Conservation (phyloP, 2,888 invertebrate species). For the Melanotus villosus region DNA sequence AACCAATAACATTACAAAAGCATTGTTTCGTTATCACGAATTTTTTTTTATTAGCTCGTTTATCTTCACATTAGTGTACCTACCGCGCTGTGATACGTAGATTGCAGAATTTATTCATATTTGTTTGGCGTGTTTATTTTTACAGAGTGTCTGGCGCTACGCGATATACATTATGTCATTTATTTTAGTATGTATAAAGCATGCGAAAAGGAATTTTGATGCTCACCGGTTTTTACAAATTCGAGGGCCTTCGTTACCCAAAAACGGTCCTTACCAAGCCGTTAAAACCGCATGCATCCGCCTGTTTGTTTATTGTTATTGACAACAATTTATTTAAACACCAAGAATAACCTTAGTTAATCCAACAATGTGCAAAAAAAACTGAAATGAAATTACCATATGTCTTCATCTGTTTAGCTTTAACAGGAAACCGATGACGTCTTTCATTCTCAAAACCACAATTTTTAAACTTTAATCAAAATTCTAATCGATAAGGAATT, state of each 20-base stretch:
- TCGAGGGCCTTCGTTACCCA: background rate
- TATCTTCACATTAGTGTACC: conserved; percentile 5
- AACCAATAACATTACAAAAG: conserved; percentile 25
- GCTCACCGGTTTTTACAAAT: background rate
- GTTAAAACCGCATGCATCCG: background rate
- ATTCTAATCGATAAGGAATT: no score
- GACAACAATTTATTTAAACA: no score
- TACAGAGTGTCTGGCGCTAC: conserved; percentile 41
- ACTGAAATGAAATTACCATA: no score
- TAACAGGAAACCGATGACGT: no score
- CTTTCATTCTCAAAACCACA: no score
- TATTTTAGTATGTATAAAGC: conserved; percentile 32
- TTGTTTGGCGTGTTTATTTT: conserved; percentile 42
- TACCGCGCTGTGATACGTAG: conserved; percentile 20
- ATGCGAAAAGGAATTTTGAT: conserved; percentile 1
- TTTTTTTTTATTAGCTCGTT: conserved; percentile 12
- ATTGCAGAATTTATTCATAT: conserved; percentile 34
- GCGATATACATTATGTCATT: conserved; percentile 36
- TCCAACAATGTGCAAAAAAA: no score
- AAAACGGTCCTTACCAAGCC: no score
- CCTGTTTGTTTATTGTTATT: background rate
- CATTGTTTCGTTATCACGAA: conserved; percentile 24
- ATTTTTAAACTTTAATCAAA: no score
- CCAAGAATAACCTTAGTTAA: no score
- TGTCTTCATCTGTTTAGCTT: no score